Conservation (phyloP, 2,888 invertebrate genomes). For the Oasisia sp. region DNA sequence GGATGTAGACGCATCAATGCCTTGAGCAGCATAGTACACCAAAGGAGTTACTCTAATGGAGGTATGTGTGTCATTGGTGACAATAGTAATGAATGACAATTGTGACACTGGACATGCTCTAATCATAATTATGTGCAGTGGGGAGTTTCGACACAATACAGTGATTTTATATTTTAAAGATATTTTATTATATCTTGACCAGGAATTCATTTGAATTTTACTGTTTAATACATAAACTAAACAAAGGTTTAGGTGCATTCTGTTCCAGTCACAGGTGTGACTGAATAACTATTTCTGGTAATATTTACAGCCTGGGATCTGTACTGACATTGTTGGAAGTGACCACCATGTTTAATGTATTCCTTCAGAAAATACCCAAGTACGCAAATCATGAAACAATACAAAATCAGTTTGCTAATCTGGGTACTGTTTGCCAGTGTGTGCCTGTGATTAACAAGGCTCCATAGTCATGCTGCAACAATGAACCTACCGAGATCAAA, state of each 20-base stretch:
- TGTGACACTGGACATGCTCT: too few relatives aligned
- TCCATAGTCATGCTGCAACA: not conserved
- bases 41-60: not conserved
- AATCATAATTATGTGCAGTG: too few relatives aligned
- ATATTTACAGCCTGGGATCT: not conserved
- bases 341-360: not conserved
- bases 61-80: not conserved
- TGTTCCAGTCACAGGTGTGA: not conserved
- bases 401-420: not conserved
- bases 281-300: not conserved
- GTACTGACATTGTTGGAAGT: not conserved
- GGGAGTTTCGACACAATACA: too few relatives aligned
- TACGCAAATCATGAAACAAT: not conserved
- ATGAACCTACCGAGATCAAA: not conserved
- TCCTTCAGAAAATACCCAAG: not conserved
- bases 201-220: too few relatives aligned
- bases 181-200: too few relatives aligned
- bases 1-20: constrained; percentile 6
- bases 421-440: too few relatives aligned
- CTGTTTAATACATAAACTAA: too few relatives aligned
- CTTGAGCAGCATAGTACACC: not conserved
- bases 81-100: not conserved
- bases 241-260: not conserved
- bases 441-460: too few relatives aligned
- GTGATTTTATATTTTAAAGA: too few relatives aligned